phyloP scores from a whole-genome alignment of 2,797 vertebrate species.

The Mormyrus hasselquistii region DNA sequence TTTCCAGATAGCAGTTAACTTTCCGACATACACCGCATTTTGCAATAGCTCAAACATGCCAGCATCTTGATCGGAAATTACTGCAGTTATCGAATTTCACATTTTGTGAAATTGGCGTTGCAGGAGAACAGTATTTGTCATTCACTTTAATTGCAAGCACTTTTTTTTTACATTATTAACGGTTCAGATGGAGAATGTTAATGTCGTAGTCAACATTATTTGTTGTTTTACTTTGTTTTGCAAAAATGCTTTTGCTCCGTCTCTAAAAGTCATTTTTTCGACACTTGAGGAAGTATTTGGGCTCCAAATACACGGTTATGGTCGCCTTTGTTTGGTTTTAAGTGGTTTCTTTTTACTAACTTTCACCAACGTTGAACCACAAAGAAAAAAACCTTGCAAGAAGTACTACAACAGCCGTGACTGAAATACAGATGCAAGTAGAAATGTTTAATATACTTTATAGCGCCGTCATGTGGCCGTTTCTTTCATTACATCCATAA shows the following conservation, averaged over 20 bases:
- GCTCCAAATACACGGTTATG: not conserved
- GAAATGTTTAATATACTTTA: not conserved
- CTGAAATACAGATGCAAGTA: not conserved
- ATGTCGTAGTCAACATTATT: not conserved
- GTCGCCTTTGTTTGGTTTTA: not conserved
- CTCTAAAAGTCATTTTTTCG: not conserved
- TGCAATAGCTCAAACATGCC: not conserved
- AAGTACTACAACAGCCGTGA: not conserved
- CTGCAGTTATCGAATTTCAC: not conserved
- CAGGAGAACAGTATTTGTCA: not conserved
- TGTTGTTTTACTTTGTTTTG: not conserved
- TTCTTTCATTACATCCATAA: not conserved
- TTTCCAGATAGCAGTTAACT: conserved; percentile 21
- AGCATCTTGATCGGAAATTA: not conserved
- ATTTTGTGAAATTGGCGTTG: not conserved
- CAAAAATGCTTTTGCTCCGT: not conserved
- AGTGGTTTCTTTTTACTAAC: not conserved
- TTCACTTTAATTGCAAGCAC: not conserved
- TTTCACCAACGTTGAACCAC: not conserved
- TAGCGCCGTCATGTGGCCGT: not conserved
- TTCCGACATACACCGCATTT: conserved; percentile 19
- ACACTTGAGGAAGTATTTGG: not conserved
- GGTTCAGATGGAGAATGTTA: not conserved
- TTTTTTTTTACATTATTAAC: not conserved
- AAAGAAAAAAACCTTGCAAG: not conserved